Evolutionary conservation across 2,113 vertebrate species (phyloP), one percentile per base, ranked within the genome.

Genomic region (Eptatretus burgeri): DNA sequence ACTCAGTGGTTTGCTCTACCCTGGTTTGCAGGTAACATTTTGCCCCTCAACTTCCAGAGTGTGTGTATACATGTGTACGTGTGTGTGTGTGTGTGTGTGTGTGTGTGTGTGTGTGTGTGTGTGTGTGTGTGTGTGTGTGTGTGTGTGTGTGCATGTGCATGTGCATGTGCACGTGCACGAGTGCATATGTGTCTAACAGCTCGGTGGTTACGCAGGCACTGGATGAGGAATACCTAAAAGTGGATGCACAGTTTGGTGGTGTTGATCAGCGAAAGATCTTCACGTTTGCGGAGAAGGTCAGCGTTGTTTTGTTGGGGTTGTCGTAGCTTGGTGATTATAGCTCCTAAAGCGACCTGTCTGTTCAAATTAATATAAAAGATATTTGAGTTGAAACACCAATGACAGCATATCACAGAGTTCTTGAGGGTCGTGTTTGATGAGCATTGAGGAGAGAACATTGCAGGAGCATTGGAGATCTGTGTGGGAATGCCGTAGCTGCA

Each of bases 181-280:
- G n/a, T n/a, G n/a, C n/a, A n/a, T 41, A 41, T 41, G 27, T 41
- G 27, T 41, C 27, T 41, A 5, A n/a, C 27, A 41, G 3, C 27
- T 41, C n/a, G 27, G 27, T 69, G 13, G 68, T 51, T 67, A 65
- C 13, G 5, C 71, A 98, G 91, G 89, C 86, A 11, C 73, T 98
- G 72, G 91, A 98, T 71, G 91, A 98, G 74, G 87, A 98, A 14
- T 85, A 93, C 68, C 74, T 98, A 68, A 86, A 93, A 70, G 89
- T 89, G 1, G 91, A 95, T 0, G 89, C 86, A 0, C 91, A 98
- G 71, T 98, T 98, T 71, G 89, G 91, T 70, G 91, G 91, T 17
- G 75, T 93, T 51, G 91, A 98, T 67, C 89, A 98, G 75, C 84
- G 91, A 71, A 98, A 98, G 72, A 98, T 98, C 68, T 98, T 98